Conservation (phyloP, 2,113 vertebrate genomes). For the Axis porcinus region DNA sequence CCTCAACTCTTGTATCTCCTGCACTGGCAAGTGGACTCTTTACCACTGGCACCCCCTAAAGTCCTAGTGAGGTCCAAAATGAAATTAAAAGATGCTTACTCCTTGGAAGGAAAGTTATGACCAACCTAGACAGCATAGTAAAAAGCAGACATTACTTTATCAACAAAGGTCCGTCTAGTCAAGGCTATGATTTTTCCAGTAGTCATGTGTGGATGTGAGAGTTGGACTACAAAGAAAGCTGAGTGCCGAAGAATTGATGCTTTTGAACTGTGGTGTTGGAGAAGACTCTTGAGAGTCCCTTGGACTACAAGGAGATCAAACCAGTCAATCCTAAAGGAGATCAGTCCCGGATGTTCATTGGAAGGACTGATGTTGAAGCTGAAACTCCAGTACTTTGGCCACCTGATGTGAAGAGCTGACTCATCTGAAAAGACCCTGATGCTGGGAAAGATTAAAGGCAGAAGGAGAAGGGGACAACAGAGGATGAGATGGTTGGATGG, state of each 20-base stretch:
- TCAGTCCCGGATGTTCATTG: neutral
- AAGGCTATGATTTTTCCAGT: neutral
- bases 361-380: neutral
- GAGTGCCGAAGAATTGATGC: neutral
- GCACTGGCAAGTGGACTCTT: neutral
- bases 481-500: neutral
- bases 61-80: neutral
- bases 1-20: neutral
- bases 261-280: neutral
- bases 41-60: neutral
- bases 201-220: neutral
- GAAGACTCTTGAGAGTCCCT: neutral
- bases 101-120: neutral
- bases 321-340: neutral
- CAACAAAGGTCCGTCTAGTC: neutral
- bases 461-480: neutral
- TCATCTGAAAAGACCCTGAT: neutral
- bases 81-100: neutral
- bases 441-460: neutral
- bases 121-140: neutral
- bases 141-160: neutral
- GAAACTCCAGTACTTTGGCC: neutral
- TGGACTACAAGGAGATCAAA: neutral
- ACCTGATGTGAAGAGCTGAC: neutral
- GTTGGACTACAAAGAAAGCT: neutral